A percentile compares a stretch with the other conserved stretches of the same genome.
Conservation (phyloP, 2,888 invertebrate genomes). For the Hipparchia semele region DNA sequence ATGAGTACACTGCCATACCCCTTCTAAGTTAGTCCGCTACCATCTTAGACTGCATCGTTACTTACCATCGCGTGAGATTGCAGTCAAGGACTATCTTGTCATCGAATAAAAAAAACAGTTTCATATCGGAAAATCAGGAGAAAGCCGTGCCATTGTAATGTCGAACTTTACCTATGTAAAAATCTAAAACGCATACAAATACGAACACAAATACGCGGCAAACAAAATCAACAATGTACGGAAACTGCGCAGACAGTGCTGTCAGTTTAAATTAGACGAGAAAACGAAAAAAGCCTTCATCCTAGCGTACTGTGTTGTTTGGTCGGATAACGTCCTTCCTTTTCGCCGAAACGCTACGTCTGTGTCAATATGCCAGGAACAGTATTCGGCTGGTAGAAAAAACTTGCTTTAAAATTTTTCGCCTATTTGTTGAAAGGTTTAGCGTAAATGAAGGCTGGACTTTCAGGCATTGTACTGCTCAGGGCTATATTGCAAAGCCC, state of each 20-base stretch:
- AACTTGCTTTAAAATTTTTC: slow-evolving; percentile 5
- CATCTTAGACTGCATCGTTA: no score
- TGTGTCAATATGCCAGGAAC: slow-evolving; percentile 22
- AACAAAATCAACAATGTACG: slow-evolving; percentile 19
- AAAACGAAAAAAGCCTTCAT: slow-evolving; percentile 5
- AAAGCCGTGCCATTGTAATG: background rate
- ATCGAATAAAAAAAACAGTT: no score
- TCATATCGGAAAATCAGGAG: background rate
- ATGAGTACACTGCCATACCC: no score
- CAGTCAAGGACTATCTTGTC: no score
- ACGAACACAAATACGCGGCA: background rate
- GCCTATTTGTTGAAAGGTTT: background rate
- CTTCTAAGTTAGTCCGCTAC: no score
- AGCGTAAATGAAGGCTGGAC: background rate
- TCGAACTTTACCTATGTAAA: background rate
- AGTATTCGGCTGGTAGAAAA: slow-evolving; percentile 4
- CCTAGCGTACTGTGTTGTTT: slow-evolving; percentile 8
- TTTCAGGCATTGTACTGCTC: no score
- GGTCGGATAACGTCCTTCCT: slow-evolving; percentile 8
- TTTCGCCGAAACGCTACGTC: slow-evolving; percentile 12
- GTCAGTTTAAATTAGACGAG: slow-evolving; percentile 28
- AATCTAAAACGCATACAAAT: background rate
- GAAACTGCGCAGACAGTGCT: slow-evolving; percentile 24
- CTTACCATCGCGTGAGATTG: no score
- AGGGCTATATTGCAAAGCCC: no score